Percentiles rank a stretch among this genome's conserved stretches.
These are phyloP conservation scores for Leptinotarsa defecta DNA, from an alignment of 1,140 invertebrate genomes.

Conservation along the genomic window DNA sequence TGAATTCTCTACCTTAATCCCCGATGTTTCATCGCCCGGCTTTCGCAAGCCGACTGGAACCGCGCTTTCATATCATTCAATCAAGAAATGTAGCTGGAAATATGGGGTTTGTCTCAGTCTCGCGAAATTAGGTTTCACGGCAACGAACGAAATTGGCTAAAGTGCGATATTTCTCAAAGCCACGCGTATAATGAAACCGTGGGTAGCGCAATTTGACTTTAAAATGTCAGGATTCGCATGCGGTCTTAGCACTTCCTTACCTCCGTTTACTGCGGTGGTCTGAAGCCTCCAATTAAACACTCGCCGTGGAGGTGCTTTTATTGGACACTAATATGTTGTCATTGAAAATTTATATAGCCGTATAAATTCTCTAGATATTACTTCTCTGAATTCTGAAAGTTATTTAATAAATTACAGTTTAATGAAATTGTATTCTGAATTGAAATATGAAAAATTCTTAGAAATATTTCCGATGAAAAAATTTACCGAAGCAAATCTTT, in stretches of 20 bases:
- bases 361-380: neutral
- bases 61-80: conserved; percentile 47
- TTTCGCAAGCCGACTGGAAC: neutral
- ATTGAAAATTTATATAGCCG: conserved; percentile 20
- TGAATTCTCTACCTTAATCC: conserved; percentile 2
- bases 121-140: conserved; percentile 46
- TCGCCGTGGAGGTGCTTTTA: conserved; percentile 25
- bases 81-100: conserved; percentile 50
- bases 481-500: neutral
- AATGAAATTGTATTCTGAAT: neutral
- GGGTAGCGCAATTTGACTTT: conserved; percentile 44
- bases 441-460: neutral
- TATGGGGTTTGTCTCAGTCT: conserved; percentile 49
- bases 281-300: conserved; percentile 19
- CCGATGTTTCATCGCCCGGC: neutral
- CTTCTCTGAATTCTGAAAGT: too few species aligned
- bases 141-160: conserved; percentile 45
- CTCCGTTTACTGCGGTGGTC: conserved; percentile 20
- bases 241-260: conserved; percentile 37
- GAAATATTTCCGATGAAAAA: neutral
- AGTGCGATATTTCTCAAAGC: conserved; percentile 48
- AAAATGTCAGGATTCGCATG: conserved; percentile 43
- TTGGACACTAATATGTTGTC: conserved; percentile 28
- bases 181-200: conserved; percentile 46
- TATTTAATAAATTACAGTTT: neutral